Evolutionary conservation across 2,797 vertebrate species (phyloP).

Genomic region (Crocidura indochinensis): DNA sequence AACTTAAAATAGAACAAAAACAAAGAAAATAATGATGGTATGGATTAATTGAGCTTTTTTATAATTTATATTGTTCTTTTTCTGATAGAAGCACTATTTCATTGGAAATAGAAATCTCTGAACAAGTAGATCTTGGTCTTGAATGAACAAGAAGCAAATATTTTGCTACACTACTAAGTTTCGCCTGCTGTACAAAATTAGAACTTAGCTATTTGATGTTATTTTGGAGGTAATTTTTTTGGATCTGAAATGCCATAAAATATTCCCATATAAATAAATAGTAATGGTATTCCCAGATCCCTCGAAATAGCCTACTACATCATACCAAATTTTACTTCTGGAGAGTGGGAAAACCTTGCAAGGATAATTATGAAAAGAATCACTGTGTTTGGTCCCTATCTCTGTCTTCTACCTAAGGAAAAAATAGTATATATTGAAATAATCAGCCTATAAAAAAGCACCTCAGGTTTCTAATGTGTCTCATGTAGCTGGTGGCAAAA

Average conservation of each 20-base stretch:
- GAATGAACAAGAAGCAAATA: conserved; percentile 11
- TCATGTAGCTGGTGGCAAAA: too few species aligned
- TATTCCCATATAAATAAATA: neutral
- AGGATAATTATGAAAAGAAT: conserved; percentile 35
- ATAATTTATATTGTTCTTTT: conserved; percentile 54
- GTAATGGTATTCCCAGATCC: neutral
- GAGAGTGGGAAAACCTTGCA: neutral
- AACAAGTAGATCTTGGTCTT: neutral
- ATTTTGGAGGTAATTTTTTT: neutral
- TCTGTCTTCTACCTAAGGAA: conserved; percentile 24
- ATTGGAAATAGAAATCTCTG: conserved; percentile 44
- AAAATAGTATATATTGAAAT: neutral
- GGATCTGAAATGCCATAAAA: neutral
- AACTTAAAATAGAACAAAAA: conserved; percentile 26
- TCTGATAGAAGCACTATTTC: neutral
- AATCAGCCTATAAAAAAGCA: conserved; percentile 11
- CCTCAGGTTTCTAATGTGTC: neutral
- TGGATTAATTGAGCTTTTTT: conserved; percentile 48
- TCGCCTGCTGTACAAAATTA: neutral
- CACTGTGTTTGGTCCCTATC: neutral
- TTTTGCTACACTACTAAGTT: neutral
- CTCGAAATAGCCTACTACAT: neutral
- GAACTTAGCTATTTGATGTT: neutral
- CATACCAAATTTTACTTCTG: neutral
- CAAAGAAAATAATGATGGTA: conserved; percentile 32